phyloP scores from a whole-genome alignment of 1,140 invertebrate genomes.

The Pogonomyrmex californicus region DNA sequence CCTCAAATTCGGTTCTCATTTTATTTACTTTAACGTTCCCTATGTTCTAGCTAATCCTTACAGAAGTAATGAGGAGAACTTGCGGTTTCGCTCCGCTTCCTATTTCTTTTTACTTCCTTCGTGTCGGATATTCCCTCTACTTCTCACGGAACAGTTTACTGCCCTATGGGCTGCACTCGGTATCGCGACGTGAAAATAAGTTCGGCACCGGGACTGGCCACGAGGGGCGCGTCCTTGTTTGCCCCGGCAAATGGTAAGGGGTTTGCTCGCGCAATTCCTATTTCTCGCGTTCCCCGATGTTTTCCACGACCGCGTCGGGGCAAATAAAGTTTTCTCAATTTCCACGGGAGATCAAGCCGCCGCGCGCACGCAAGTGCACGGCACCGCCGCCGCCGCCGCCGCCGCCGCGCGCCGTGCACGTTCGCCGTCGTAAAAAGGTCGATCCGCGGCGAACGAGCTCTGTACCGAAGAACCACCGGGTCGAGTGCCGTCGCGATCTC shows the following conservation, averaged over 20 bases:
- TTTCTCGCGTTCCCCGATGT: constrained; percentile 79
- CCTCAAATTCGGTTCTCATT: constrained; percentile 6
- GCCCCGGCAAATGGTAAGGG: constrained; percentile 66
- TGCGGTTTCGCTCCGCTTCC: constrained; percentile 14
- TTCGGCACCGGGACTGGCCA: constrained; percentile 78
- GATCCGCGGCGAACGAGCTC: constrained; percentile 74
- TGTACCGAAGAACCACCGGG: constrained; percentile 44
- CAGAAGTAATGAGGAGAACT: not conserved
- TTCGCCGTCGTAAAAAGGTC: constrained; percentile 68
- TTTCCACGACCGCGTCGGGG: constrained; percentile 74
- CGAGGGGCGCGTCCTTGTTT: constrained; percentile 78
- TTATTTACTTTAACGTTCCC: not conserved
- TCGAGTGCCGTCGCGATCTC: constrained; percentile 62
- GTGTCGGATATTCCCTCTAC: constrained; percentile 64
- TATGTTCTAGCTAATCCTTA: not conserved
- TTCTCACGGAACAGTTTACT: constrained; percentile 79
- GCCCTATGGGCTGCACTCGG: constrained; percentile 67
- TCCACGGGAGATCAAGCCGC: constrained; percentile 66
- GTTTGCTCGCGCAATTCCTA: constrained; percentile 79
- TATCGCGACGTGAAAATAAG: constrained; percentile 77
- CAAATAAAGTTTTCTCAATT: constrained; percentile 84
- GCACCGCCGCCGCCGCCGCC: too few species aligned
- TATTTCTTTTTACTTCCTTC: constrained; percentile 44
- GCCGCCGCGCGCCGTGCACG: constrained; percentile 13
- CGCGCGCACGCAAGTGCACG: constrained; percentile 62